phyloP scores from a whole-genome alignment of 2,113 vertebrate species.

The Gila orcuttii region DNA sequence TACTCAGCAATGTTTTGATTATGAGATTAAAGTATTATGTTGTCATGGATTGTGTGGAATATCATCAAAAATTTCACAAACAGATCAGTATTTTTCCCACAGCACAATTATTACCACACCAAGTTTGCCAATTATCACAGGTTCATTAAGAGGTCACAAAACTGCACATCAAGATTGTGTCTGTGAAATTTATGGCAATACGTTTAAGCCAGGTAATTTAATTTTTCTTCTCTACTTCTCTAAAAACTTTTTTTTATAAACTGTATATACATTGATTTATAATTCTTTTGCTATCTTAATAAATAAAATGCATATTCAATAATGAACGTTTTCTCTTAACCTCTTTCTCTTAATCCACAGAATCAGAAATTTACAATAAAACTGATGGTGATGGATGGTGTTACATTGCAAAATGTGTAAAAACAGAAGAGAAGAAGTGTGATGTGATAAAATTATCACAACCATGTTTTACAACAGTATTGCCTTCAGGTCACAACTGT shows the following conservation, averaged over 20 bases:
- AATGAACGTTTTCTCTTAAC: neutral
- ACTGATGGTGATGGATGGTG: conserved; percentile 72
- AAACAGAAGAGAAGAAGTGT: conserved; percentile 56
- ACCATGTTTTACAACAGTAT: conserved; percentile 3
- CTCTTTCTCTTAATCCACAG: conserved; percentile 60
- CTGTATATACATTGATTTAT: neutral
- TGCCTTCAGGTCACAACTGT: conserved; percentile 4
- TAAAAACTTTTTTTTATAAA: neutral
- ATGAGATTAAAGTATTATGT: conserved; percentile 62
- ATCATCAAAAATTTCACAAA: neutral
- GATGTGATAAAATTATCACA: rapidly evolving
- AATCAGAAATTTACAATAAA: conserved; percentile 73
- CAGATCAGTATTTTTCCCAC: neutral
- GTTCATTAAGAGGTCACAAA: neutral
- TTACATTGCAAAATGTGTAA: conserved; percentile 72
- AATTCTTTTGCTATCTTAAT: neutral
- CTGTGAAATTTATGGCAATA: conserved; percentile 9
- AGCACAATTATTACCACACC: neutral
- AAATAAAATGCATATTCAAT: neutral
- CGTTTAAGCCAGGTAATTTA: conserved; percentile 30
- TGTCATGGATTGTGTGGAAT: conserved; percentile 41
- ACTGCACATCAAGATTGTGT: neutral
- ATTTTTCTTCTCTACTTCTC: neutral
- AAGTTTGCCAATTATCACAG: neutral
- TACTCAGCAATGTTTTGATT: conserved; percentile 64